Base-by-base conservation (phyloP, 2,113 vertebrate species). In the Pristiophorus japonicus region DNA sequence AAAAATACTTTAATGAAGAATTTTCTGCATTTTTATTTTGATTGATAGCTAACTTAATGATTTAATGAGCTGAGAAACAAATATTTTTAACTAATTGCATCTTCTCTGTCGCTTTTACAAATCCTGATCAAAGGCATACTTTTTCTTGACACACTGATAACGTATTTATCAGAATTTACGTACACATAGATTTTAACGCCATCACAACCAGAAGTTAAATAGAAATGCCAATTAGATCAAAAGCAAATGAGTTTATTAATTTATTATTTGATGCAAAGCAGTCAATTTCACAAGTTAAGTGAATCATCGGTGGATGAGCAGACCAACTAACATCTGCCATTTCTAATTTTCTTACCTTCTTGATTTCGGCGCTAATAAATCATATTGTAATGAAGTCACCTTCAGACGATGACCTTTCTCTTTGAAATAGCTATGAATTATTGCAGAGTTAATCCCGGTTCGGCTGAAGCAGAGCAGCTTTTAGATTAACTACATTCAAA, bases 321-420 rank as follows among this genome's bases (percentile, higher is more conserved):
- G 24, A 45, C 93, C 45, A 70, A 70, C 42, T 94, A 70, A 51
- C 93, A 94, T 97, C 97, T 96, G 88, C 67, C 96, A 96, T 96
- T 96, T 96, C 96, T 96, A 96, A 96, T 96, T 97, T 87, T 34
- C 96, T 96, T 96, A 95, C 96, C 96, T 97, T 87, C 34, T 96
- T 97, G 98, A 98, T 98, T 96, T 97, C 98, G 97, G 97, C 98
- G 97, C 97, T 97, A 96, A 98, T 98, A 98, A 98, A 97, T 96
- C 96, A 96, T 96, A 97, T 97, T 97, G 97, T 98, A 98, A 98
- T 97, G 97, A 97, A 98, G 97, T 98, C 98, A 98, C 98, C 98
- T 98, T 98, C 97, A 97, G 96, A 97, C 95, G 97, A 96, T 96
- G 96, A 97, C 97, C 97, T 97, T 97, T 98, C 97, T 97, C 98